Evolutionary conservation across 2,888 invertebrate species (phyloP).

Genomic region (Pelosia muscerda): DNA sequence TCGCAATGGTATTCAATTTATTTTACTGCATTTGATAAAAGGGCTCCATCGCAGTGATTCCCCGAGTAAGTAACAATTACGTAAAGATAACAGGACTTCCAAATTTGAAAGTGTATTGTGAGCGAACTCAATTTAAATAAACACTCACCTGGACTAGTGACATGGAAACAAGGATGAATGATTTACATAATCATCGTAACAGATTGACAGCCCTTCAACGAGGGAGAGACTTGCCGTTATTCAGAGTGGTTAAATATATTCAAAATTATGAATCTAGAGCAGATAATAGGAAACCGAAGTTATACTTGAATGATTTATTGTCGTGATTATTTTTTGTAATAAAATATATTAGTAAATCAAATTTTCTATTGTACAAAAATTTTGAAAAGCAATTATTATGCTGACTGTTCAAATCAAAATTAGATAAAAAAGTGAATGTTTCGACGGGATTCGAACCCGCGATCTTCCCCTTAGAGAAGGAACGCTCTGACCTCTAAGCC

Average conservation of each 20-base stretch:
- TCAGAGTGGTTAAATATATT: neutral
- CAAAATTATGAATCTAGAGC: neutral
- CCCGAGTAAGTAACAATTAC: neutral
- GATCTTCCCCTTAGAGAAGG: too few relatives aligned
- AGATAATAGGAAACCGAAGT: too few relatives aligned
- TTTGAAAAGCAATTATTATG: too few relatives aligned
- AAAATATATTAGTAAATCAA: too few relatives aligned
- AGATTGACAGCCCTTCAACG: neutral
- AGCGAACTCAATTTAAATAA: conserved; percentile 8
- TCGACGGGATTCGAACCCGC: too few relatives aligned
- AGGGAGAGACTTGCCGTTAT: neutral
- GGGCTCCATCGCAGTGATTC: neutral
- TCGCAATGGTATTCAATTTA: neutral
- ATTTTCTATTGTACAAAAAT: too few relatives aligned
- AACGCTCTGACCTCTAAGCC: too few relatives aligned
- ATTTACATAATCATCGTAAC: conserved; percentile 16
- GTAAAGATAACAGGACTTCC: conserved; percentile 3
- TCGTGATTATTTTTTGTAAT: too few relatives aligned
- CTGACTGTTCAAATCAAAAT: too few relatives aligned
- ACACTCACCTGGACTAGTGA: conserved; percentile 8
- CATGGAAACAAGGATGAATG: conserved; percentile 10
- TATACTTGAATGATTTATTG: too few relatives aligned
- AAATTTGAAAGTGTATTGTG: conserved; percentile 5
- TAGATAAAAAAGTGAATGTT: too few relatives aligned
- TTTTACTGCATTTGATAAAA: neutral